These are phyloP conservation scores for Sebastes fasciatus DNA, from an alignment of 2,113 vertebrate genomes.

Conservation along the genomic window DNA sequence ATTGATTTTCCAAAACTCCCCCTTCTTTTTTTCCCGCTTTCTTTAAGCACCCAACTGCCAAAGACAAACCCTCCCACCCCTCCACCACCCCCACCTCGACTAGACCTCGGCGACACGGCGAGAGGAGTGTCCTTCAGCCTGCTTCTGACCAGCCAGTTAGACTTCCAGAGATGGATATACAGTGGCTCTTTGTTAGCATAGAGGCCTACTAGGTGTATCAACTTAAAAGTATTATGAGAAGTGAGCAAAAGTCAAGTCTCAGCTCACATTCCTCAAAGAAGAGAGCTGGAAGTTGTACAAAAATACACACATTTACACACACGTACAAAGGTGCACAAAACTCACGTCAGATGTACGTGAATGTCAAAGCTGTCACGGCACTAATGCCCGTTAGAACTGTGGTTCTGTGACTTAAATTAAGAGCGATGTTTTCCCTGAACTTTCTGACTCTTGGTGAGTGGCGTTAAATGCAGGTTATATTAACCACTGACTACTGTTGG, in stretches of 20 bases:
- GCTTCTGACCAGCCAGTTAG: conserved; percentile 19
- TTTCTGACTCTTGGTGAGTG: conserved; percentile 23
- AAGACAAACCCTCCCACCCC: conserved; percentile 58
- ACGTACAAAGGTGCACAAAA: not conserved
- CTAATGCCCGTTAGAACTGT: not conserved
- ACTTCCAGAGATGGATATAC: conserved; percentile 40
- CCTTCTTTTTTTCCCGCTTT: conserved; percentile 45
- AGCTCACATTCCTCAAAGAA: conserved; percentile 33
- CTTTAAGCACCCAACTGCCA: conserved; percentile 47
- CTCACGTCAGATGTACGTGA: not conserved
- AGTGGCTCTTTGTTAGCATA: conserved; percentile 58
- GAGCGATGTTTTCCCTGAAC: not conserved
- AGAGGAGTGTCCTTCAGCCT: conserved; percentile 39
- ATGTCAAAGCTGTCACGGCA: not conserved
- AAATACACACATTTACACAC: conserved; percentile 11
- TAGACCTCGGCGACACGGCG: conserved; percentile 24
- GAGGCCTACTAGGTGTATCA: conserved; percentile 43
- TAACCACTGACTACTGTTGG: conserved; percentile 23
- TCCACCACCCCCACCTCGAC: conserved; percentile 46
- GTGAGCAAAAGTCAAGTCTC: conserved; percentile 38
- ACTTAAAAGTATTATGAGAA: conserved; percentile 52
- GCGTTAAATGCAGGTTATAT: conserved; percentile 10
- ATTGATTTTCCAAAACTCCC: conserved; percentile 80
- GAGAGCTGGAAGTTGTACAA: conserved; percentile 1
- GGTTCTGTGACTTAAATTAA: conserved; percentile 30